These are phyloP conservation scores for Hybos culiciformis DNA, from an alignment of 2,888 invertebrate species.

Conservation along the genomic window DNA sequence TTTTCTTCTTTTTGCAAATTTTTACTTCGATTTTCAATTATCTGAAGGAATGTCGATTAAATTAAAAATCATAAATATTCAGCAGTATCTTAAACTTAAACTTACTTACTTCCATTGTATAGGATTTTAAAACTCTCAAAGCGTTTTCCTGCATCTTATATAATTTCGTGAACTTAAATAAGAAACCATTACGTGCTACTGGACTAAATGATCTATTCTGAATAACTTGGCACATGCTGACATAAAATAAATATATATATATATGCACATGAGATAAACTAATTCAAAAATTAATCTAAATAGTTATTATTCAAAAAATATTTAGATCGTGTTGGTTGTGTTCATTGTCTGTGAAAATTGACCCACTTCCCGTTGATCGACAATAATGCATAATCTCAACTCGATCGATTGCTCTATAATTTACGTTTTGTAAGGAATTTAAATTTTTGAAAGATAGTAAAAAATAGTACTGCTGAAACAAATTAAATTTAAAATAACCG, in stretches of 20 bases:
- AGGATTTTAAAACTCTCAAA: constrained; percentile 29
- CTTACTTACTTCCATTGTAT: constrained; percentile 24
- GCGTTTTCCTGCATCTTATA: constrained; percentile 37
- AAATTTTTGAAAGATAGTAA: too few species aligned
- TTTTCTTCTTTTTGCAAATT: not conserved
- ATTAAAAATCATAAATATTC: too few species aligned
- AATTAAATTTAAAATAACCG: too few species aligned
- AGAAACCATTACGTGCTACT: constrained; percentile 16
- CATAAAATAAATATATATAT: constrained; percentile 2
- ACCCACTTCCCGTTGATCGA: too few species aligned
- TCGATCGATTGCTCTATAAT: too few species aligned
- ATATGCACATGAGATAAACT: not conserved
- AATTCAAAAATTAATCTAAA: not conserved
- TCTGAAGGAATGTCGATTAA: too few species aligned
- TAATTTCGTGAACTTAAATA: constrained; percentile 32
- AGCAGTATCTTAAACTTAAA: not conserved
- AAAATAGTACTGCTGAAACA: too few species aligned
- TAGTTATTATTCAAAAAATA: too few species aligned
- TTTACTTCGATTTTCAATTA: not conserved
- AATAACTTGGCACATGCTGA: constrained; percentile 25
- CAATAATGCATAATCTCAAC: too few species aligned
- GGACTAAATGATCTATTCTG: constrained; percentile 24
- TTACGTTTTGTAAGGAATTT: too few species aligned
- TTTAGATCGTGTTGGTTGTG: too few species aligned
- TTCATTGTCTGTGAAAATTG: too few species aligned